Percentiles rank a stretch among this genome's conserved stretches.
These are phyloP conservation scores for Ictalurus punctatus DNA, from an alignment of 2,113 vertebrate genomes.

Conservation along the genomic window DNA sequence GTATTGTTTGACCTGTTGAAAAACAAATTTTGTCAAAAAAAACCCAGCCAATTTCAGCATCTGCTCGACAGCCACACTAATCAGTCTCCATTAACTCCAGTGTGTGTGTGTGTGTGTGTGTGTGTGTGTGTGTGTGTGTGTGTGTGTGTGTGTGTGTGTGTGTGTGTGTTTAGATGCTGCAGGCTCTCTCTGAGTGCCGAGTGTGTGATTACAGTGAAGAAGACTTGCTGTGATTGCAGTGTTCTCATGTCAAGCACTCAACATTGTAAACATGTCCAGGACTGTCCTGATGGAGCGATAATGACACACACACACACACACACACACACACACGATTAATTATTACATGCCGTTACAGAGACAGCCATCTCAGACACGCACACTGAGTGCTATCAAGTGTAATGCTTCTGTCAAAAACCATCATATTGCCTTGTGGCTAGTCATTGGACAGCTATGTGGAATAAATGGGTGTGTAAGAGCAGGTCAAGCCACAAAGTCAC, in stretches of 20 bases:
- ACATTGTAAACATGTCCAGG: slow-evolving; percentile 20
- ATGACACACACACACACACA: background rate
- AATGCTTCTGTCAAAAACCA: slow-evolving; percentile 35
- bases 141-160: slow-evolving; percentile 1
- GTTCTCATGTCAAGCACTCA: slow-evolving; percentile 26
- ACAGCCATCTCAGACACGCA: slow-evolving; percentile 43
- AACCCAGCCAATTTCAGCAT: slow-evolving; percentile 2
- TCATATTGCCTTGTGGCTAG: slow-evolving; percentile 63
- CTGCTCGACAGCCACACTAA: slow-evolving; percentile 3
- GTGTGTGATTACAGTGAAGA: slow-evolving; percentile 34
- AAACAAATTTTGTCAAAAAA: background rate
- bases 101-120: background rate
- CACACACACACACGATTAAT: slow-evolving; percentile 20
- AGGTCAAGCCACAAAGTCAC: slow-evolving; percentile 12
- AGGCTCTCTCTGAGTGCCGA: background rate
- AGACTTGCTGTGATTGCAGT: slow-evolving; percentile 20
- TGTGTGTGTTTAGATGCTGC: background rate
- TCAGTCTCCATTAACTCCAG: background rate
- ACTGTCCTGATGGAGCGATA: background rate
- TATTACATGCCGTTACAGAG: background rate
- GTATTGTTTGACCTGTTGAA: background rate
- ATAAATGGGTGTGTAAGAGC: slow-evolving; percentile 71
- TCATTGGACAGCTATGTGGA: slow-evolving; percentile 62
- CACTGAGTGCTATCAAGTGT: slow-evolving; percentile 33
- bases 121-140: slow-evolving; percentile 12